Conservation (phyloP, 2,888 invertebrate genomes). For the Serrognathus titanus region DNA sequence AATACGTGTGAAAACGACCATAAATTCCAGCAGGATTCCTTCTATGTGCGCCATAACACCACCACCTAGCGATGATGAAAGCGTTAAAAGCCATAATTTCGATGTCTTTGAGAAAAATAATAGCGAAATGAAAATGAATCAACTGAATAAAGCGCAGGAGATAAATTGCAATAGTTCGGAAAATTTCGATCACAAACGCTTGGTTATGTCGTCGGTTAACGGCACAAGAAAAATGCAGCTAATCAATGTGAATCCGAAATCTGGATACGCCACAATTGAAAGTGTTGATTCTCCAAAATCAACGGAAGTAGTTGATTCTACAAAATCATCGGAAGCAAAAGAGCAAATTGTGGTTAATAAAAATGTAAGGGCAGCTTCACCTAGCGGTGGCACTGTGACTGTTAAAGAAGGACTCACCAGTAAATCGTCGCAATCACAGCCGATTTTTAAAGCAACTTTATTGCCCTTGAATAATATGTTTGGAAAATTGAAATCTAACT, state of each 20-base stretch:
- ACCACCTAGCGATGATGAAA: constrained; percentile 82
- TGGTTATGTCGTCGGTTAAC: constrained; percentile 10
- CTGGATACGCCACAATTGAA: constrained; percentile 46
- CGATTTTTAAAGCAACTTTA: constrained; percentile 49
- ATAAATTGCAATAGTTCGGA: background rate
- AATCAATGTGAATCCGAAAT: constrained; percentile 43
- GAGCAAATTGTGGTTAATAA: constrained; percentile 21
- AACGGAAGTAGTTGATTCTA: background rate
- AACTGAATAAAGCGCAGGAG: background rate
- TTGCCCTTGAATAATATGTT: constrained; percentile 70
- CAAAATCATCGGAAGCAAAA: background rate
- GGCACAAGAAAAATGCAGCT: constrained; percentile 34
- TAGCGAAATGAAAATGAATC: constrained; percentile 7
- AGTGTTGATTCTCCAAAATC: constrained; percentile 28
- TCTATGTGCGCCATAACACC: constrained; percentile 92
- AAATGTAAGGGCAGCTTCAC: constrained; percentile 40
- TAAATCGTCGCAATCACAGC: constrained; percentile 30
- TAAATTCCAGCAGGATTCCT: constrained; percentile 83
- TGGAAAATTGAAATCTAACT: constrained; percentile 59
- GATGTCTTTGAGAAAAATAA: constrained; percentile 26
- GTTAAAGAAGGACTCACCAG: constrained; percentile 30
- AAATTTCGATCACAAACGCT: constrained; percentile 1
- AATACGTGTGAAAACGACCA: constrained; percentile 80
- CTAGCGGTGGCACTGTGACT: constrained; percentile 44
- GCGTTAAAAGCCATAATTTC: constrained; percentile 47